A percentile compares a stretch with the other conserved stretches of the same genome.
Evolutionary conservation across 2,888 invertebrate species (phyloP).

Genomic region (Volucella bombylans): DNA sequence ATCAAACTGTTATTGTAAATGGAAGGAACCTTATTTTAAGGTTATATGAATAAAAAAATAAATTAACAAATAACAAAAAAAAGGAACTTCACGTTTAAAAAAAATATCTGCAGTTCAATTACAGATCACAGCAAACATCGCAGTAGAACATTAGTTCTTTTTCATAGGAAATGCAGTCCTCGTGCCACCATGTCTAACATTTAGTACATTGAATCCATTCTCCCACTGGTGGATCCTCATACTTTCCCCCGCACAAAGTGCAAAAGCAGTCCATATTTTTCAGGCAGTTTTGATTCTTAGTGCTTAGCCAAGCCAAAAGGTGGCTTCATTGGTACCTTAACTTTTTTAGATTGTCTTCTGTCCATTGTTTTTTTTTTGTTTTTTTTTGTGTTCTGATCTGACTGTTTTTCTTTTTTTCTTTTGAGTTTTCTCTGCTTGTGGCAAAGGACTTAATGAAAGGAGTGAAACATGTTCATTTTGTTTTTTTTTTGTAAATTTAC

Average conservation of each 20-base stretch:
- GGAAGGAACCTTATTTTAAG: conserved; percentile 11
- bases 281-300: background rate
- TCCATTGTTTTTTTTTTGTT: conserved; percentile 2
- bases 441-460: too few species aligned
- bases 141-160: background rate
- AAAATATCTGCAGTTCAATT: too few species aligned
- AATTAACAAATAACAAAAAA: background rate
- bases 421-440: too few species aligned
- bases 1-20: conserved; percentile 14
- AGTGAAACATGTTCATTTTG: too few species aligned
- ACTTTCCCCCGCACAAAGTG: conserved; percentile 1
- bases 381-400: conserved; percentile 30
- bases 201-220: conserved; percentile 14
- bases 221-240: conserved; percentile 5
- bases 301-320: background rate
- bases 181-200: conserved; percentile 4
- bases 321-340: conserved; percentile 10
- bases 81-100: too few species aligned
- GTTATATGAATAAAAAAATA: conserved; percentile 6
- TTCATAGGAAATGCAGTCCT: too few species aligned
- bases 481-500: too few species aligned
- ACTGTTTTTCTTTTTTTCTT: conserved; percentile 21
- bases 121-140: background rate
- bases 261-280: conserved; percentile 10
- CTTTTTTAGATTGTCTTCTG: conserved; percentile 6